Conservation (phyloP, 1,140 invertebrate species). For the Drosophila sucinea region DNA sequence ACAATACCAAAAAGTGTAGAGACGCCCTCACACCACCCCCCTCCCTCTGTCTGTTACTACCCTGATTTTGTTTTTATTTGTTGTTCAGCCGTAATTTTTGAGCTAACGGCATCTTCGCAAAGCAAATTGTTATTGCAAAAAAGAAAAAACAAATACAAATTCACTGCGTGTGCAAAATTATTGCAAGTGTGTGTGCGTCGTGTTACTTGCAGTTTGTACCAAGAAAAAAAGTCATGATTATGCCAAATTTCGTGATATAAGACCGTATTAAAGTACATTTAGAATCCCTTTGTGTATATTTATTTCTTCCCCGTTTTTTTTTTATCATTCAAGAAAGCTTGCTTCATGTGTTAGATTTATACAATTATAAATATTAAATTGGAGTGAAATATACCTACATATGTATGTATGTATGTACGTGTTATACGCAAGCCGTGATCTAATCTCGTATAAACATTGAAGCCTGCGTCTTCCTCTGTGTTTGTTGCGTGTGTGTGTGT, state of each 20-base stretch:
- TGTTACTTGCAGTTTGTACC: constrained; percentile 47
- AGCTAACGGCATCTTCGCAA: constrained; percentile 40
- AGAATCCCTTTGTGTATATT: too few species aligned
- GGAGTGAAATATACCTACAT: neutral
- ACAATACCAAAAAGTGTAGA: neutral
- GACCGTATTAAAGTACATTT: neutral
- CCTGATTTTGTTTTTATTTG: constrained; percentile 21
- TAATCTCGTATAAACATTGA: constrained; percentile 37
- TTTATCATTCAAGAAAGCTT: too few species aligned
- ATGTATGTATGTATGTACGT: neutral
- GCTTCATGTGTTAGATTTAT: too few species aligned
- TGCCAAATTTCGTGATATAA: neutral
- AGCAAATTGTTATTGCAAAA: constrained; percentile 53
- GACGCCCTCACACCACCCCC: constrained; percentile 13
- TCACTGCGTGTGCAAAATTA: constrained; percentile 37
- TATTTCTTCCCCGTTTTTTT: too few species aligned
- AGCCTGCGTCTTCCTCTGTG: neutral
- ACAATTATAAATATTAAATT: too few species aligned
- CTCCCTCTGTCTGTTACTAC: constrained; percentile 1
- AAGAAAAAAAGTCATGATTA: constrained; percentile 24
- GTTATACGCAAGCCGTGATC: neutral
- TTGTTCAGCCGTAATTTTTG: constrained; percentile 30
- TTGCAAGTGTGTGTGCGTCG: constrained; percentile 1
- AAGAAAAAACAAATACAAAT: constrained; percentile 1
- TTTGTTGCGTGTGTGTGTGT: constrained; percentile 12